Conservation (phyloP, 30 jellyfish, hydroid and myxozoan genomes). For the Nemopilema nomurai region DNA sequence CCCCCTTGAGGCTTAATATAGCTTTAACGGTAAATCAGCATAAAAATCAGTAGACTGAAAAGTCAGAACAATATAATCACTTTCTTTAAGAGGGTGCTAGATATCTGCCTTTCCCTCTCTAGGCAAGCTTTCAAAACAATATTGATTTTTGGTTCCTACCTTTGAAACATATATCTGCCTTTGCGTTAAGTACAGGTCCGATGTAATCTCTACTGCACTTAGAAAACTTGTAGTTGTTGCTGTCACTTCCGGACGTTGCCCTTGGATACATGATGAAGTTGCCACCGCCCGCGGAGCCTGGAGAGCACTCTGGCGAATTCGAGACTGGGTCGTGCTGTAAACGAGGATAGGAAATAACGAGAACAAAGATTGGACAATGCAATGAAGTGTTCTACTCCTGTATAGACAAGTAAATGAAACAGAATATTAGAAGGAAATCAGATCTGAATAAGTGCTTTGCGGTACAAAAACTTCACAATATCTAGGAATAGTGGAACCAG, state of each 20-base stretch:
- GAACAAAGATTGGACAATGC: too few relatives aligned
- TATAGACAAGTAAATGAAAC: too few relatives aligned
- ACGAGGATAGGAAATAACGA: not conserved
- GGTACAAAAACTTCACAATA: too few relatives aligned
- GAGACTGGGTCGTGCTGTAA: conserved; percentile 80
- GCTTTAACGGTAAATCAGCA: not conserved
- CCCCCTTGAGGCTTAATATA: not conserved
- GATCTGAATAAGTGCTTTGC: too few relatives aligned
- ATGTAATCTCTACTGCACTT: conserved; percentile 81
- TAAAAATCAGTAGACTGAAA: too few relatives aligned
- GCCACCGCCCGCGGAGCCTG: conserved; percentile 86
- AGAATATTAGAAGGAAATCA: not conserved
- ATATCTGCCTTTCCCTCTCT: too few relatives aligned
- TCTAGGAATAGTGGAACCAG: too few relatives aligned
- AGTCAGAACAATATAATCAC: too few relatives aligned
- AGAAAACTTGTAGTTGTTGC: conserved; percentile 82
- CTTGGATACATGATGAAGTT: conserved; percentile 93
- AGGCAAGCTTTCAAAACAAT: too few relatives aligned
- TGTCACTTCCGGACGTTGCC: conserved; percentile 92
- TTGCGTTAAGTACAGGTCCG: conserved; percentile 87
- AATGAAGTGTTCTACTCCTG: too few relatives aligned
- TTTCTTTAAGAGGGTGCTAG: too few relatives aligned
- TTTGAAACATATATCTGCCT: conserved; percentile 76
- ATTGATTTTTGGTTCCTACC: conserved; percentile 43
- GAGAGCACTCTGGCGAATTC: conserved; percentile 54